Evolutionary conservation across 2,888 invertebrate genomes (phyloP), one percentile per base, ranked within the genome.

Genomic region (Laspeyria flexula): DNA sequence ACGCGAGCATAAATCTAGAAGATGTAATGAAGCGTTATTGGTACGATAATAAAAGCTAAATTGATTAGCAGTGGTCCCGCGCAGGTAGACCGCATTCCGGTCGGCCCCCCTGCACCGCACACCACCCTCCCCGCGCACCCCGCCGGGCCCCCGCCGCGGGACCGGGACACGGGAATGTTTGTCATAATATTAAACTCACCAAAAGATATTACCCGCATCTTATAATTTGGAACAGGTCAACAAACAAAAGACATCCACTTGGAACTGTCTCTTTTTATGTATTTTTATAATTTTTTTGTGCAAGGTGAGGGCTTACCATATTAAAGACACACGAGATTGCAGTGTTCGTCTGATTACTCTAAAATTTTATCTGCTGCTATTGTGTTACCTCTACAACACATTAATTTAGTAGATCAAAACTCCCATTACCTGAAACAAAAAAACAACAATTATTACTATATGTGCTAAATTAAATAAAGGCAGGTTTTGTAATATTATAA

Each of bases 1-100:
- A 76, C 74, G 65, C 53, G 65, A 68, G 58, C 71, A 83, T 83
- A 85, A 83, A 86, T 84, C 78, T 84, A 83, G 70, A 69, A 81
- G 79, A 79, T 73, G 83, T 89, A 89, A 91, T 90, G 86, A 89
- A 89, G 85, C 86, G 85, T 88, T 88, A 87, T 89, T 85, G 85
- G 85, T 80, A 83, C 85, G 85, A 86, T 90, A 90, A 90, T 90
- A 90, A 89, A 79, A 87, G 88, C 82, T 90, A 91, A 91, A 89
- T 91, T 91, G 92, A 92, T 92, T 91, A 90, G 90, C 85, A 85
- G 86, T 83, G 86, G 86, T 83, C 88, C 82, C 80, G 82, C 82
- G 85, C 90, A 90, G 90, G 92, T 91, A 90, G 88, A 79, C 88
- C 85, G 84, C 92, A 91, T 90, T 91, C 90, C 89, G 71, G 72